Evolutionary conservation across 2,797 vertebrate species (phyloP), one percentile per base, ranked within the genome.

Genomic region (Acanthiza pusilla): DNA sequence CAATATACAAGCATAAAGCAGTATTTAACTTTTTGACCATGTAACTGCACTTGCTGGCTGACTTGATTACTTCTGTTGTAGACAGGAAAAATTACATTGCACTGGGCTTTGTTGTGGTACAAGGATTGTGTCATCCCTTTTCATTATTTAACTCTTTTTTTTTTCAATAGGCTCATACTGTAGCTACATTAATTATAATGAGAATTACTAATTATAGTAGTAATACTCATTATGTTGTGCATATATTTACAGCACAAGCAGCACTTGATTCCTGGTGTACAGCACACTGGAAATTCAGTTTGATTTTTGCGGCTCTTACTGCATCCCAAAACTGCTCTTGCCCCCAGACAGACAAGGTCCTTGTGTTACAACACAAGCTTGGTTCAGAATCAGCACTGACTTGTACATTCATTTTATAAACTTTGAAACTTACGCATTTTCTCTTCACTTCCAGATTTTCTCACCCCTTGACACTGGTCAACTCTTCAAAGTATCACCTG

Each of bases 191-290:
- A 77, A 80, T 88, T 94, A 65, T 60, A 72, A 90, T 58, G 58
- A 86, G 94, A 91, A 78, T 81, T 10, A 90, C 72, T 89, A 86
- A 89, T 62, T 55, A 72, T 29, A 89, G 62, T 42, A 94, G 60
- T 88, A 88, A 75, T 70, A 78, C 16, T 66, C 66, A 86, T 92
- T 78, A 89, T 61, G 25, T 66, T 53, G 18, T 62, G 82, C 70
- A 86, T 67, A 66, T 47, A 91, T 92, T 92, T 92, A 75, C 30
- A 86, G 63, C 48, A 88, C 29, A 65, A 66, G 36, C 62, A 86
- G 60, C 60, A 63, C 25, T 70, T 88, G 16, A 25, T 11, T 42
- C 58, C 62, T 53, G 32, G 5, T 3, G 2, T 75, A 62, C 19
- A 84, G 76, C 47, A 72, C 16, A 34, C 27, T 70, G 60, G 47